Percentiles rank a stretch among this genome's conserved stretches.
Conservation (phyloP, 2,113 vertebrate species). For the Mobula birostris region DNA sequence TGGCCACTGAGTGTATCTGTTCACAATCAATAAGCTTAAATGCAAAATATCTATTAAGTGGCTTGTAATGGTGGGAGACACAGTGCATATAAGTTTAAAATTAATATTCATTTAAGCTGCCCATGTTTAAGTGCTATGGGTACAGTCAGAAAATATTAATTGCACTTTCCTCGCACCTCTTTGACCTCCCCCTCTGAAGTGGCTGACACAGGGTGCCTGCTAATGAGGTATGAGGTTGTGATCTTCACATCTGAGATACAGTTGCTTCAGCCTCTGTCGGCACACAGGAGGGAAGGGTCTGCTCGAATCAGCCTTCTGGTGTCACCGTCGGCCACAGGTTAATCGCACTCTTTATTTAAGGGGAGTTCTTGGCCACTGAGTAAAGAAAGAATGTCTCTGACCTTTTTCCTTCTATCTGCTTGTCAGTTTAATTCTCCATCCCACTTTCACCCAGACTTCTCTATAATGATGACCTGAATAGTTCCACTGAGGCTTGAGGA, state of each 20-base stretch:
- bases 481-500: too few relatives aligned
- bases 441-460: too few relatives aligned
- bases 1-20: too few relatives aligned
- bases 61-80: background rate
- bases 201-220: background rate
- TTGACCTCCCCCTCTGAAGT: background rate
- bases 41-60: too few relatives aligned
- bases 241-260: background rate
- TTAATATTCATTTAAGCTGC: slow-evolving; percentile 10
- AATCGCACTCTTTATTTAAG: background rate
- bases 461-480: too few relatives aligned
- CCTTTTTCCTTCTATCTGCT: too few relatives aligned
- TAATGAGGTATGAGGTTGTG: background rate
- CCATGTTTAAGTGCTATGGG: background rate
- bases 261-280: background rate
- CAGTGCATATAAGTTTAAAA: background rate
- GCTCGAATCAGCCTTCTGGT: background rate
- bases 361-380: background rate
- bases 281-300: too few relatives aligned
- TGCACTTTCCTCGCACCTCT: background rate
- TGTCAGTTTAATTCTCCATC: too few relatives aligned
- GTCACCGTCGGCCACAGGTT: background rate
- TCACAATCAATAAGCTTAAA: background rate
- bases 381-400: background rate
- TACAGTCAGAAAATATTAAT: background rate